Base-by-base conservation (phyloP, 2,113 vertebrate genomes). In the Hemiprocne comata region DNA sequence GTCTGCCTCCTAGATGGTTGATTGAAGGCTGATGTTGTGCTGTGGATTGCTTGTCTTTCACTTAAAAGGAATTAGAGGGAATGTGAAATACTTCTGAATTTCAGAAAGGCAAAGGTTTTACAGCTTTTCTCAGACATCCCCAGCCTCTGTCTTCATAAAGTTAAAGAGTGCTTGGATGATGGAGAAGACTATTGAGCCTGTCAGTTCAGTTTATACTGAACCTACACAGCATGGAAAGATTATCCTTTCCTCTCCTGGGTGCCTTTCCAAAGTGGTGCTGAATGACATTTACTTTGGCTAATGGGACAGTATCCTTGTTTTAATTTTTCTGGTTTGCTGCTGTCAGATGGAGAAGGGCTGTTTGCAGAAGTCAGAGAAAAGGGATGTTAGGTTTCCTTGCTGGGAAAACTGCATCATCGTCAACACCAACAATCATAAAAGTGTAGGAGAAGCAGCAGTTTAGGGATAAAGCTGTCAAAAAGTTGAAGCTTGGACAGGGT, bases 211-310 rank as follows among this genome's bases (percentile, higher is more conserved):
- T 38, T 10, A 4, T 26, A 38, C 31, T 57, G 72, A 79, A 51
- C 23, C 0, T 2, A 66, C 1, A 0, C 34, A 67, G 53, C 36
- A 46, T 58, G 57, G 11, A 64, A 66, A 31, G 36, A 71, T n/a
- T 21, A n/a, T 50, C 55, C 28, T 67, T 80, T 86, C 17, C 40
- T 51, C 48, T 53, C 23, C 55, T 58, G 42, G 20, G 5, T 62
- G 57, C 44, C 57, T 85, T 81, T 82, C 34, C 33, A 26, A 64
- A 61, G 54, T 7, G 26, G 7, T 72, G 62, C 34, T 57, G 66
- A 77, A 66, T 55, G 55, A 10, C 29, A 38, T 62, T 80, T 72
- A 31, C 55, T 87, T 29, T 62, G 69, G 36, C 48, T 78, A 8
- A 60, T 16, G 28, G 23, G 10, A 31, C 5, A 16, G 36, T 34